A percentile compares a stretch with the other conserved stretches of the same genome.
phyloP scores from a whole-genome alignment of 2,113 vertebrate species.

The Hymenochirus boettgeri region DNA sequence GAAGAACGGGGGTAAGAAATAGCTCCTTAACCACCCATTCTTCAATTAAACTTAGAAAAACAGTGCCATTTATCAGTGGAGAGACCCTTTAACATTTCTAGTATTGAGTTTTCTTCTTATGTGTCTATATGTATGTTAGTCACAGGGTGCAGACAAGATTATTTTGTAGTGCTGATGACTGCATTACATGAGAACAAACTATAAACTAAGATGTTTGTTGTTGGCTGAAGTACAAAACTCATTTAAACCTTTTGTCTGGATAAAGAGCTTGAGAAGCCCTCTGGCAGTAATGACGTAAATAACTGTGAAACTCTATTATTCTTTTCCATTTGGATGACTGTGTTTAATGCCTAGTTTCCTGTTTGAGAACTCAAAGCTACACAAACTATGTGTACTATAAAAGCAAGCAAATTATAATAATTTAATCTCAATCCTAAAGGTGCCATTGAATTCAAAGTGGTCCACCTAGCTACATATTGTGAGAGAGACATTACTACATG shows the following conservation, averaged over 20 bases:
- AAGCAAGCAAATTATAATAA: constrained; percentile 3
- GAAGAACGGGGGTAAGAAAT: no score
- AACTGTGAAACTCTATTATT: background rate
- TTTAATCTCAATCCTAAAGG: background rate
- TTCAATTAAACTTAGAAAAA: no score
- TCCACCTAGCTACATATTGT: background rate
- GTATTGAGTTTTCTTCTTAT: background rate
- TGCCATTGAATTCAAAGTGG: background rate
- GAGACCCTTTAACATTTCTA: background rate
- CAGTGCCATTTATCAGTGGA: no score
- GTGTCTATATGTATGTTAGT: background rate
- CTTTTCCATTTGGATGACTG: background rate
- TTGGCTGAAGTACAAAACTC: background rate
- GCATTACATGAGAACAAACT: background rate
- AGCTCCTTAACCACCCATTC: no score
- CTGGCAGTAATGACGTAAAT: background rate
- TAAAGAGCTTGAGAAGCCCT: background rate
- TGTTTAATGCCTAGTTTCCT: background rate
- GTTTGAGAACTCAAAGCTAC: background rate
- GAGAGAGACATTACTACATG: background rate
- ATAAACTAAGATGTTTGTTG: background rate
- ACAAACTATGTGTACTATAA: background rate
- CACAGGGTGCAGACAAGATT: background rate
- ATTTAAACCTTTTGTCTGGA: background rate
- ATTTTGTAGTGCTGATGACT: background rate